A percentile compares a stretch with the other conserved stretches of the same genome.
These are phyloP conservation scores for Lycaena phlaeas DNA, from an alignment of 2,888 invertebrate genomes.

Conservation along the genomic window DNA sequence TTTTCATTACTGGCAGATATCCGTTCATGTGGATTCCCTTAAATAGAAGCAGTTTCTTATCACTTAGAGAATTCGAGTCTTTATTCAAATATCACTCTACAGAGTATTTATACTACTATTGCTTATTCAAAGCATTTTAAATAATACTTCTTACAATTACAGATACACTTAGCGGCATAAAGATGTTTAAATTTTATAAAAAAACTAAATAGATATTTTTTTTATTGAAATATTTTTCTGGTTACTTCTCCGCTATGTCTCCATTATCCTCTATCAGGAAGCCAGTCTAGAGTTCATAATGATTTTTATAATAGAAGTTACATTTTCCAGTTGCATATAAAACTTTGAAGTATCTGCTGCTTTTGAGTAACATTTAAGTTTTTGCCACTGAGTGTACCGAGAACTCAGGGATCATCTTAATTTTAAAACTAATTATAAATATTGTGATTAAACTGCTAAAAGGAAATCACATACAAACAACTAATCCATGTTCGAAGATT, in stretches of 20 bases:
- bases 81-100: constrained; percentile 26
- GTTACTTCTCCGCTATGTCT: too few species aligned
- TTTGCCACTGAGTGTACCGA: neutral
- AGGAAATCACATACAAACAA: constrained; percentile 34
- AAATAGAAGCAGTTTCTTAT: constrained; percentile 4
- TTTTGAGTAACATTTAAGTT: too few species aligned
- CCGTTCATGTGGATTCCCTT: constrained; percentile 27
- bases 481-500: constrained; percentile 36
- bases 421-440: constrained; percentile 9
- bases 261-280: too few species aligned
- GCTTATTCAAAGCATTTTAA: constrained; percentile 38
- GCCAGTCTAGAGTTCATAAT: too few species aligned
- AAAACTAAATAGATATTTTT: too few species aligned
- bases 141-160: neutral
- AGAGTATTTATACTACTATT: constrained; percentile 38
- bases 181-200: neutral
- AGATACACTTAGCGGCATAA: neutral
- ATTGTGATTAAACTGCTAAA: constrained; percentile 39
- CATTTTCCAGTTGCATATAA: too few species aligned
- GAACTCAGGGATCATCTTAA: constrained; percentile 1
- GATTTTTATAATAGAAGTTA: too few species aligned
- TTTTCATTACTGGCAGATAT: constrained; percentile 35
- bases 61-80: constrained; percentile 27
- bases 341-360: too few species aligned
- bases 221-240: too few species aligned